Evolutionary conservation across 1,140 invertebrate species (phyloP), one percentile per base, ranked within the genome.

Genomic region (Anoplophora glabripennis): DNA sequence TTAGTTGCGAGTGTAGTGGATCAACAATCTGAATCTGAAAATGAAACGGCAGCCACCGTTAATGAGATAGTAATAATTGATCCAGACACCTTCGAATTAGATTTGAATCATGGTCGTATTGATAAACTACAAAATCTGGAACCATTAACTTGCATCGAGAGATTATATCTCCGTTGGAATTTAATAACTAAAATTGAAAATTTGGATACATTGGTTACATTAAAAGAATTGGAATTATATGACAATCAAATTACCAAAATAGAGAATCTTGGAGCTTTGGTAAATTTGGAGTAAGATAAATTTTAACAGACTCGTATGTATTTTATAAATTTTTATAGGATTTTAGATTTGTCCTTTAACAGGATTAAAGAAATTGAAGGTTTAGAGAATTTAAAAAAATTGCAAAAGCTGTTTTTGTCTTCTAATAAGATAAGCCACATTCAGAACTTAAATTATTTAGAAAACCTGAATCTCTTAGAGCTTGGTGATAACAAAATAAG

Each of bases 311-410:
- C 18, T 0, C 21, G 17, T 14, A 48, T 44, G 10, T 48, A 41
- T 57, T 15, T 21, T 38, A 46, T 12, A 42, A 21, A 37, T 18
- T 52, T 69, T 80, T 83, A 57, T 76, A 95, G 92, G 71, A 80
- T 89, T 56, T 78, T 99, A 48, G 97, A 99, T 79, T 74, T 99
- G 38, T 99, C 96, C n/a, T 98, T 97, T 75, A 99, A 99, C 79
- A 87, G 95, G 48, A 87, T 99, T 9, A 86, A 83, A 67, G 88
- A 92, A 76, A 94, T 99, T 59, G 84, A 92, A 75, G 93, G 93
- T 58, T 73, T 99, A 40, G 84, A 89, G 1, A 85, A 85, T 38
- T 79, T 99, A 60, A 70, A 74, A 0, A 95, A 93, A 55, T 78
- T 99, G 60, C 83, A 89, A 64, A 96, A 94, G 69, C 75, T 99